Base-by-base conservation (phyloP, 2,113 vertebrate genomes). In the Osmerus eperlanus region DNA sequence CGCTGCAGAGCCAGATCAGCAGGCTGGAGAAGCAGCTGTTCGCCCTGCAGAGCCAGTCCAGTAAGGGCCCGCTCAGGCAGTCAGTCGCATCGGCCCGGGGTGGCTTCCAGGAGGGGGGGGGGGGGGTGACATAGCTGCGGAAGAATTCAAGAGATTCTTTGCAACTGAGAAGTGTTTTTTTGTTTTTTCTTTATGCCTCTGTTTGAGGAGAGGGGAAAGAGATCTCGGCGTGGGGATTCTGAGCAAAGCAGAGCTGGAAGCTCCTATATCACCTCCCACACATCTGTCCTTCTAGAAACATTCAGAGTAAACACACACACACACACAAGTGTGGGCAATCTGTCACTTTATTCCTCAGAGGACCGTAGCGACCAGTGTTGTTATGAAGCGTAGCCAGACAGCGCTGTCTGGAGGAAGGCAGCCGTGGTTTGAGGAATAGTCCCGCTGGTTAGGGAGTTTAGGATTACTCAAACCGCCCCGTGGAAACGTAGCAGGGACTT, bases 21-120 rank as follows among this genome's bases (percentile, higher is more conserved):
- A 91, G 93, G 23, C 90, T 98, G 65, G 96, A 99, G 90, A 77
- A 91, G 52, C 96, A 99, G 54, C 93, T 98, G 18, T 97, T 95
- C 84, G 93, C 92, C 76, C 87, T 95, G 67, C 95, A 94, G 90
- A 97, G 76, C 72, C 83, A 81, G 74, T 92, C 87, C 92, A 94
- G 97, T 98, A 93, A 90, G 90, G 64, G 25, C 68, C 32, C 7
- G 25, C 25, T 25, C 25, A 25, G 25, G 3, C 25, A 2, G 2
- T 28, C 25, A 28, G 25, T 28, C 25, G 25, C 25, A 25, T 25
- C 25, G 25, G 25, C 3, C 25, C 25, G 25, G 25, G 2, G 25
- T 28, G 25, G 25, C 25, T 28, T 28, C 25, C 25, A 28, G 25
- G 16, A 29, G 23, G 61, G 28, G 13, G 4, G 25, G 25, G 18